Percentiles rank a stretch among this genome's conserved stretches.
Evolutionary conservation across 2,113 vertebrate species (phyloP).

Genomic region (Phyllostomus hastatus): DNA sequence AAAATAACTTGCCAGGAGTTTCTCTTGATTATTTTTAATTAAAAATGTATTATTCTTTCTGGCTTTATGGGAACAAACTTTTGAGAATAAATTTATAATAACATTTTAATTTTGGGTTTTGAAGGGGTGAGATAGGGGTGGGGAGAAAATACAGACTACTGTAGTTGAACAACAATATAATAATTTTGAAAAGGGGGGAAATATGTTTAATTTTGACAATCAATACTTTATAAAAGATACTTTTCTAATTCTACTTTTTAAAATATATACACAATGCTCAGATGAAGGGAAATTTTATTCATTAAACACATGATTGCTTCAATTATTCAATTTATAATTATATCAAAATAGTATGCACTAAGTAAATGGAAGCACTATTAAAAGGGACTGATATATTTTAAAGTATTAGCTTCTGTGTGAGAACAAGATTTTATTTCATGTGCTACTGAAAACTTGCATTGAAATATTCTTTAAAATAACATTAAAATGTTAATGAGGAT

Average conservation of each 20-base stretch:
- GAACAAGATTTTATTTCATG: constrained; percentile 47
- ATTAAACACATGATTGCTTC: not conserved
- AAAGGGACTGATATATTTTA: not conserved
- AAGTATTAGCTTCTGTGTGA: not conserved
- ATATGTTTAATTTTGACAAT: not conserved
- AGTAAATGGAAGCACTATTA: not conserved
- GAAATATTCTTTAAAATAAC: constrained; percentile 56
- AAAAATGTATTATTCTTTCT: not conserved
- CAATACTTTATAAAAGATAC: not conserved
- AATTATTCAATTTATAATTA: not conserved
- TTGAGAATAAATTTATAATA: not conserved
- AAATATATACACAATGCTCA: not conserved
- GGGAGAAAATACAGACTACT: too few relatives aligned
- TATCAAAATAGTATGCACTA: not conserved
- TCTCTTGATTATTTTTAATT: not conserved
- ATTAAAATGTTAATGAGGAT: constrained; percentile 66
- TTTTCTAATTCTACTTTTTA: not conserved
- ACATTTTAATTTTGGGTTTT: not conserved
- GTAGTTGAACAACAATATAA: too few relatives aligned
- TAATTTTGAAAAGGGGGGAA: too few relatives aligned
- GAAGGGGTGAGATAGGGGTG: too few relatives aligned
- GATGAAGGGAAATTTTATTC: not conserved
- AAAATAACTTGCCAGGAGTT: not conserved
- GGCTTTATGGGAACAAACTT: not conserved
- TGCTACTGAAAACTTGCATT: constrained; percentile 45